Evolutionary conservation across 2,888 invertebrate species (phyloP), one percentile per base, ranked within the genome.

Genomic region (Hypomecis punctinalis): DNA sequence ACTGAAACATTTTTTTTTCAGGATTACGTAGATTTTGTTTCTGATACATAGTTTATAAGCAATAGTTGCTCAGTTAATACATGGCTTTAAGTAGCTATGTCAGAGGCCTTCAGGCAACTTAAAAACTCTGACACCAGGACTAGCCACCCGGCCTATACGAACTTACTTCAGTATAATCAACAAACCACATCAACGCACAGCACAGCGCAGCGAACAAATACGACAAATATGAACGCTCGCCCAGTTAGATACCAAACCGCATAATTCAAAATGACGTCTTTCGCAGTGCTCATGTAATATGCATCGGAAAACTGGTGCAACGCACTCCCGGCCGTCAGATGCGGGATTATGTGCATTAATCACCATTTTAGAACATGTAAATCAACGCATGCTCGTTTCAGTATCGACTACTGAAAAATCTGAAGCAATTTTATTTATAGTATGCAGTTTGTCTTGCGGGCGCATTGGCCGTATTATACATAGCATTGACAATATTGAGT

Each of bases 401-500:
- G n/a, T 5, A 11, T 23, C 23, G 43, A 9, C 3, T 5, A 7
- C 33, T 47, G 7, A 33, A 47, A 47, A 8, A 7, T 40, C 9
- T 47, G 6, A 47, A 47, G 47, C 47, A 47, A 47, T 47, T 33
- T 47, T 47, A 47, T 47, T 47, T 47, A 47, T 47, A 33, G 9
- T 47, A 47, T 33, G 33, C 33, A 5, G 6, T 9, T 23, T 33
- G 0, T 9, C 33, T 47, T 47, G 47, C 43, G 43, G 11, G 43
- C 11, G 43, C n/a, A n/a, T 11, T 11, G n/a, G 5, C 13, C 47
- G 47, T 47, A 47, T 47, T 47, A 47, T 33, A 33, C 47, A 47
- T 8, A 7, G 11, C 43, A 43, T 43, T n/a, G 11, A 39, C 9
- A 9, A 5, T 39, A 39, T 39, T 39, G 39, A 39, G 39, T 9